Evolutionary conservation across 2,888 invertebrate species (phyloP).

Genomic region (Euclidia mi): DNA sequence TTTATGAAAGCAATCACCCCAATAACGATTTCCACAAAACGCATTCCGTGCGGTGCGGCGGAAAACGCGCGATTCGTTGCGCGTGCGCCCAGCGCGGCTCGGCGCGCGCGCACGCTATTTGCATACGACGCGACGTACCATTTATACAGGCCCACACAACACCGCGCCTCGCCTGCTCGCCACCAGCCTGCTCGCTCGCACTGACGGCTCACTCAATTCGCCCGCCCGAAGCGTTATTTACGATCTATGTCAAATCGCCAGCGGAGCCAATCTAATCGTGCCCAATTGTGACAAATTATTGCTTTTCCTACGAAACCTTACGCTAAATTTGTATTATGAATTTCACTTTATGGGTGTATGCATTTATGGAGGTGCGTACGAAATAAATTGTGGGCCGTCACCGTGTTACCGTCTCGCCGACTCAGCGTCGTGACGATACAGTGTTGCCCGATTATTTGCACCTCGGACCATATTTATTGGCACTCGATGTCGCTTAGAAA

Average conservation of each 20-base stretch:
- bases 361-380: constrained; percentile 74
- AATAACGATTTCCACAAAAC: constrained; percentile 89
- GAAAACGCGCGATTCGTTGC: constrained; percentile 88
- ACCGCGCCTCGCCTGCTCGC: constrained; percentile 44
- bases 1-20: constrained; percentile 90
- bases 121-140: constrained; percentile 75
- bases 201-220: constrained; percentile 74
- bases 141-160: constrained; percentile 61
- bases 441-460: constrained; percentile 85
- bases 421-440: constrained; percentile 66
- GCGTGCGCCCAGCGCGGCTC: constrained; percentile 84
- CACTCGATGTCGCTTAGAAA: constrained; percentile 86
- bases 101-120: constrained; percentile 75
- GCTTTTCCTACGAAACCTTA: constrained; percentile 88
- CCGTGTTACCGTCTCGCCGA: constrained; percentile 54
- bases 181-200: constrained; percentile 39
- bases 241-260: constrained; percentile 88
- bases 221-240: constrained; percentile 83
- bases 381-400: constrained; percentile 64
- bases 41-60: constrained; percentile 77
- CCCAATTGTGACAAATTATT: constrained; percentile 90
- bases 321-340: constrained; percentile 81
- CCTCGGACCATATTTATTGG: constrained; percentile 82
- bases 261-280: constrained; percentile 88
- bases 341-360: constrained; percentile 77